These are phyloP conservation scores for Oxyura jamaicensis DNA, from an alignment of 2,113 vertebrate genomes.

Conservation along the genomic window DNA sequence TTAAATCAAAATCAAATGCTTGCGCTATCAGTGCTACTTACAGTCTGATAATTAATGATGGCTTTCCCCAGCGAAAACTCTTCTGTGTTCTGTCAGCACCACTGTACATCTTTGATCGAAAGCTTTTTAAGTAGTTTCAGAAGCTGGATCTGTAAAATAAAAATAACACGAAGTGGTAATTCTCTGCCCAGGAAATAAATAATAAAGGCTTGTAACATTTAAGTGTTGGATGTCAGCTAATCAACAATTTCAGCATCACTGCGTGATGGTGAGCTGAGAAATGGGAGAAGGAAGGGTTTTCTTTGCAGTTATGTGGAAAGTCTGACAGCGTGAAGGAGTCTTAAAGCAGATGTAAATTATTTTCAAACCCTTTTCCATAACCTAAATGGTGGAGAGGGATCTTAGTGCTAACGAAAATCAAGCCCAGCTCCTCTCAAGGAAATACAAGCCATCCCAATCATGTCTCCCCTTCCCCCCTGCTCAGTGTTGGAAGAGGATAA, in stretches of 20 bases:
- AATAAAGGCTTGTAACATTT: conserved; percentile 20
- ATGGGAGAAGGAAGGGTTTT: not conserved
- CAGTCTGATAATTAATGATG: conserved; percentile 67
- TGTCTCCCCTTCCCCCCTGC: not conserved
- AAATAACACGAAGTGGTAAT: conserved; percentile 53
- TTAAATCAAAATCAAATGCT: conserved; percentile 70
- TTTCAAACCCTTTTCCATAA: not conserved
- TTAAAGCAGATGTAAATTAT: not conserved
- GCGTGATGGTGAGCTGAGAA: not conserved
- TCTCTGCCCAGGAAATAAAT: conserved; percentile 66
- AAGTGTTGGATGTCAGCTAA: conserved; percentile 42
- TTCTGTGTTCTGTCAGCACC: conserved; percentile 48
- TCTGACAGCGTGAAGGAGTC: not conserved
- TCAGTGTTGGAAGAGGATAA: not conserved
- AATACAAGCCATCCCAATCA: not conserved
- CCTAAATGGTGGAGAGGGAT: not conserved
- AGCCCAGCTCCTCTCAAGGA: not conserved
- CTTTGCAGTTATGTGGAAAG: not conserved
- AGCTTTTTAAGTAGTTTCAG: conserved; percentile 71
- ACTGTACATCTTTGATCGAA: conserved; percentile 65
- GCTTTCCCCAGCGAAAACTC: conserved; percentile 24
- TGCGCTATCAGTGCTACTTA: conserved; percentile 54
- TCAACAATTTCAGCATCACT: not conserved
- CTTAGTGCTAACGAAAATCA: not conserved
- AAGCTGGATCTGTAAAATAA: conserved; percentile 64